These are phyloP conservation scores for Argyrosomus japonicus DNA, from an alignment of 2,113 vertebrate genomes.

Conservation along the genomic window DNA sequence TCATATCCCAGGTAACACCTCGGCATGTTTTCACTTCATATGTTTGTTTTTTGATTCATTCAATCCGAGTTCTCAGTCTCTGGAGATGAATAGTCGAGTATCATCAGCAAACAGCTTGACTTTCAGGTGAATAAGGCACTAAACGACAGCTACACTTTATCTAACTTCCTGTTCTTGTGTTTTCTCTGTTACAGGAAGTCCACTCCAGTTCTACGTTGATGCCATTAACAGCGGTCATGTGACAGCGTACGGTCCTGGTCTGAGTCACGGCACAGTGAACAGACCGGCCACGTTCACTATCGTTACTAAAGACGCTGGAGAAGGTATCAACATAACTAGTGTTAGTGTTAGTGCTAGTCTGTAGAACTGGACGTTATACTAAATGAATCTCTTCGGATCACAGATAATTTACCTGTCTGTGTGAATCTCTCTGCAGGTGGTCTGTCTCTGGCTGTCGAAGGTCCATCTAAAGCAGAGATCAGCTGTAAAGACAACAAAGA, in stretches of 20 bases:
- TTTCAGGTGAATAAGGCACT: background rate
- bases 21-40: background rate
- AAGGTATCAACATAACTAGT: slow-evolving; percentile 82
- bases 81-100: background rate
- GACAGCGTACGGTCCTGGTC: slow-evolving; percentile 91
- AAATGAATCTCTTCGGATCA: too few relatives aligned
- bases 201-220: slow-evolving; percentile 96
- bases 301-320: slow-evolving; percentile 94
- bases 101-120: slow-evolving; percentile 15
- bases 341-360: too few relatives aligned
- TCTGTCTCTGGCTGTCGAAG: slow-evolving; percentile 94
- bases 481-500: slow-evolving; percentile 98
- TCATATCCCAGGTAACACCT: slow-evolving; percentile 92
- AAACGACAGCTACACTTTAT: background rate
- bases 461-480: slow-evolving; percentile 97
- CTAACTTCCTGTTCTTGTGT: background rate
- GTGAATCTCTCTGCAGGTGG: slow-evolving; percentile 84
- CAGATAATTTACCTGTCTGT: background rate
- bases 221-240: slow-evolving; percentile 95
- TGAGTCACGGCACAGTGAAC: slow-evolving; percentile 94
- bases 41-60: background rate
- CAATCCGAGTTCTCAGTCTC: background rate
- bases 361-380: too few relatives aligned
- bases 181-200: slow-evolving; percentile 86
- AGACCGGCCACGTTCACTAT: slow-evolving; percentile 92